Conservation (phyloP, 2,888 invertebrate species). For the Hesperia comma region DNA sequence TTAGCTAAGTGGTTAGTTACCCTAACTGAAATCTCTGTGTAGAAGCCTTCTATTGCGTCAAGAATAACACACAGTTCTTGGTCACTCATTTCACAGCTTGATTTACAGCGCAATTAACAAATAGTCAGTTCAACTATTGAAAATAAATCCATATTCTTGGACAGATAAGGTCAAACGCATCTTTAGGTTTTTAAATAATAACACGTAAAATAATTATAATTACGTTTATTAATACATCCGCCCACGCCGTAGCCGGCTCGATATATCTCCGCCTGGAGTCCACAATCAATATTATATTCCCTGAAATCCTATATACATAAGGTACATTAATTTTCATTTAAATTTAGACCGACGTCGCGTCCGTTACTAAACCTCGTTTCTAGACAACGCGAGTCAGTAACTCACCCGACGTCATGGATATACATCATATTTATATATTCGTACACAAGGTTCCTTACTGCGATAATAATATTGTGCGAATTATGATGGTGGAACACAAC, state of each 20-base stretch:
- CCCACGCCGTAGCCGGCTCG: neutral
- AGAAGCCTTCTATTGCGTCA: too few species aligned
- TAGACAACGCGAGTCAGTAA: neutral
- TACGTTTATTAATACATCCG: slow-evolving; percentile 35
- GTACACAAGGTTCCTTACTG: slow-evolving; percentile 37
- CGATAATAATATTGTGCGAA: slow-evolving; percentile 42
- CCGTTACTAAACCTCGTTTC: neutral
- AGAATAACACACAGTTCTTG: too few species aligned
- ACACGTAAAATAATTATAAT: slow-evolving; percentile 19
- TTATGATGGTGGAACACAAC: slow-evolving; percentile 30
- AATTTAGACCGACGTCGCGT: neutral
- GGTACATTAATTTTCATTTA: slow-evolving; percentile 26
- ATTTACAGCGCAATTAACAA: too few species aligned
- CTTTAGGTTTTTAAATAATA: too few species aligned
- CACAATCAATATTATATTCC: slow-evolving; percentile 15
- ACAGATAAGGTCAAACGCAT: too few species aligned
- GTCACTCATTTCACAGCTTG: too few species aligned
- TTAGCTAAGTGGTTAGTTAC: too few species aligned
- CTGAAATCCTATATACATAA: slow-evolving; percentile 35
- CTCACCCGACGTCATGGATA: neutral
- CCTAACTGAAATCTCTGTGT: too few species aligned
- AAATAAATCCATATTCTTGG: too few species aligned
- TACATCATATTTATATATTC: slow-evolving; percentile 31
- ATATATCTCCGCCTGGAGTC: neutral
- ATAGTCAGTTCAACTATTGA: too few species aligned